Conservation (phyloP, 2,797 vertebrate genomes). For the Siniperca undulata region DNA sequence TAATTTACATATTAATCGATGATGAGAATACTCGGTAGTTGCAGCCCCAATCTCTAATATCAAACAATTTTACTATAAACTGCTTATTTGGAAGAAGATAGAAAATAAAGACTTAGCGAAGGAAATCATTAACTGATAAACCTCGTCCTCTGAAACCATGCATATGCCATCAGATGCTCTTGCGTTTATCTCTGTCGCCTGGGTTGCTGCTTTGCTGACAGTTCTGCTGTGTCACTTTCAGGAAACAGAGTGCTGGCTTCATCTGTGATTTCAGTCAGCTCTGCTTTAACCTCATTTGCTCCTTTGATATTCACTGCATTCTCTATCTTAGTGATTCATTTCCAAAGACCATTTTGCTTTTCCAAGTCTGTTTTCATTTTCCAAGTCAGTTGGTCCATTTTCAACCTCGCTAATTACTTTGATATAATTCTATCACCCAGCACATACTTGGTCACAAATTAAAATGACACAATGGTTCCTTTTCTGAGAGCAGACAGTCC, state of each 20-base stretch:
- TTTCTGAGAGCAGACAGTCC: conserved; percentile 1
- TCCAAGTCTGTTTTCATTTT: conserved; percentile 18
- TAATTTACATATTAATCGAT: background rate
- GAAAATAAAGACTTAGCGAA: background rate
- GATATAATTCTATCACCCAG: conserved; percentile 19
- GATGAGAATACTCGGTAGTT: background rate
- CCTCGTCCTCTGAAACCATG: conserved; percentile 27
- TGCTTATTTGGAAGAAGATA: conserved; percentile 15
- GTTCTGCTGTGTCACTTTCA: conserved; percentile 58
- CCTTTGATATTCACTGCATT: conserved; percentile 25
- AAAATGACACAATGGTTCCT: conserved; percentile 34
- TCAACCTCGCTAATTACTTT: conserved; percentile 27
- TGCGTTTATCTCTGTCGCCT: conserved; percentile 35
- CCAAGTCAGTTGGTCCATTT: conserved; percentile 21
- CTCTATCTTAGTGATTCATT: conserved; percentile 36
- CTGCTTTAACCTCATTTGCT: conserved; percentile 39
- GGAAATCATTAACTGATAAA: conserved; percentile 52
- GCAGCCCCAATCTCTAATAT: background rate
- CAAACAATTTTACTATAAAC: background rate
- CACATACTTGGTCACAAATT: conserved; percentile 25
- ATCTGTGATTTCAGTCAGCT: conserved; percentile 49
- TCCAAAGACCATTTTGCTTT: conserved; percentile 34
- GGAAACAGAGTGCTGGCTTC: conserved; percentile 41
- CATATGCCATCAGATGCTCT: conserved; percentile 38
- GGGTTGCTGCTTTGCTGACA: conserved; percentile 35